Conservation (phyloP, 2,113 vertebrate genomes). For the Perca fluviatilis region DNA sequence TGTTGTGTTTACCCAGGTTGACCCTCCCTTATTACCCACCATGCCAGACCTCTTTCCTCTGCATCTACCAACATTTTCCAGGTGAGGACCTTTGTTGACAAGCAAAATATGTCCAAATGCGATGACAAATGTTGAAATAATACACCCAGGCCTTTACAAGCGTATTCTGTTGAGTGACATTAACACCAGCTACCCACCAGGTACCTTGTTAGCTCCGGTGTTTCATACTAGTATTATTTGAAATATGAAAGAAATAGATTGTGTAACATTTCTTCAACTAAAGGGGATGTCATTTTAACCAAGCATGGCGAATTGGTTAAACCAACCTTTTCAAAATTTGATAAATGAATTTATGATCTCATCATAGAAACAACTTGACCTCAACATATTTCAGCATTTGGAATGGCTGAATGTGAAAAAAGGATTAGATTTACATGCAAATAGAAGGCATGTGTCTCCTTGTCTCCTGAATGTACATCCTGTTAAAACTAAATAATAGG, state of each 20-base stretch:
- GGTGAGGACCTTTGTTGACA: slow-evolving; percentile 51
- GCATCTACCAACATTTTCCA: slow-evolving; percentile 51
- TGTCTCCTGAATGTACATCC: no score
- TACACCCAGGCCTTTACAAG: neutral
- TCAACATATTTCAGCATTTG: neutral
- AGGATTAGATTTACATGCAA: neutral
- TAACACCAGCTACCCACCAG: neutral
- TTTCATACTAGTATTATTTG: neutral
- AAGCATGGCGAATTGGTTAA: neutral
- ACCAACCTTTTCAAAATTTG: neutral
- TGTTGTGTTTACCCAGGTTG: slow-evolving; percentile 93
- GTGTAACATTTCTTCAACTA: neutral
- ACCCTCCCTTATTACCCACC: slow-evolving; percentile 87
- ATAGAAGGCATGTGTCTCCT: neutral
- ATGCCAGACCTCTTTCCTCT: slow-evolving; percentile 87
- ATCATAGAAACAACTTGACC: neutral
- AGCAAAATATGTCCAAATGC: slow-evolving; percentile 26
- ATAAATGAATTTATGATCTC: neutral
- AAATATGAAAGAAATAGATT: neutral
- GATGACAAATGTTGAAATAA: slow-evolving; percentile 22
- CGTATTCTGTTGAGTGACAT: neutral
- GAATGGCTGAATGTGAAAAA: neutral
- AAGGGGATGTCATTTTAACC: neutral
- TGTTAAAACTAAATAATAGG: neutral
- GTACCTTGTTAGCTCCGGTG: neutral